Percentiles rank a stretch among this genome's conserved stretches.
These are phyloP conservation scores for Seira musarum DNA, from an alignment of 2,888 invertebrate species.

Conservation along the genomic window DNA sequence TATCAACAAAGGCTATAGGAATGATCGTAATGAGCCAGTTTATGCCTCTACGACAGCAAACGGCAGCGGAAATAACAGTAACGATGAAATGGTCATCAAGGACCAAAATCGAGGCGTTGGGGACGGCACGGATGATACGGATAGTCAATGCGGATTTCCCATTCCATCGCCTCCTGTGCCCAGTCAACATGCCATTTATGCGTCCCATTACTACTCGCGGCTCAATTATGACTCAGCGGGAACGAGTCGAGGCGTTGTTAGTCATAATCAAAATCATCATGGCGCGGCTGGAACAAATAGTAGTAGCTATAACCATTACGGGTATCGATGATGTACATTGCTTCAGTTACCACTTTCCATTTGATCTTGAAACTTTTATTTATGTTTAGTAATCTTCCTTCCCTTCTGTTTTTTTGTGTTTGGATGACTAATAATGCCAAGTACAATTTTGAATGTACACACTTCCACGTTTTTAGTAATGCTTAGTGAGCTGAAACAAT, in stretches of 20 bases:
- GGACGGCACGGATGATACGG: conserved; percentile 55
- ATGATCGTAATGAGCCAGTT: conserved; percentile 34
- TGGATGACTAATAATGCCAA: too few relatives aligned
- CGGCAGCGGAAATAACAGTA: conserved; percentile 24
- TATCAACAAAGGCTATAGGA: conserved; percentile 54
- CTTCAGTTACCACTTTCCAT: too few relatives aligned
- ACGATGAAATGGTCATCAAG: conserved; percentile 24
- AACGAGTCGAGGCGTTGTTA: not conserved
- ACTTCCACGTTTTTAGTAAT: too few relatives aligned
- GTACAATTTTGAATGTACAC: too few relatives aligned
- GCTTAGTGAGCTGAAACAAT: too few relatives aligned
- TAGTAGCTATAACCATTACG: conserved; percentile 22
- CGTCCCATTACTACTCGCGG: conserved; percentile 42
- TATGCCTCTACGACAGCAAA: conserved; percentile 16
- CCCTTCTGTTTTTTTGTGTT: too few relatives aligned
- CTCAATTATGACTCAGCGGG: conserved; percentile 39
- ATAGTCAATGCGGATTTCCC: conserved; percentile 66
- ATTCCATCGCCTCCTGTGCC: conserved; percentile 46
- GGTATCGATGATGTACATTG: conserved; percentile 31
- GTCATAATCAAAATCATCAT: not conserved
- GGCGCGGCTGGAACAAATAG: too few relatives aligned
- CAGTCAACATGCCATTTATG: conserved; percentile 26
- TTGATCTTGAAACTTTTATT: too few relatives aligned
- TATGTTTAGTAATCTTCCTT: too few relatives aligned
- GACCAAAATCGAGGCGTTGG: conserved; percentile 29